Evolutionary conservation across 2,797 vertebrate genomes (phyloP).

Genomic region (Coregonus ussuriensis): DNA sequence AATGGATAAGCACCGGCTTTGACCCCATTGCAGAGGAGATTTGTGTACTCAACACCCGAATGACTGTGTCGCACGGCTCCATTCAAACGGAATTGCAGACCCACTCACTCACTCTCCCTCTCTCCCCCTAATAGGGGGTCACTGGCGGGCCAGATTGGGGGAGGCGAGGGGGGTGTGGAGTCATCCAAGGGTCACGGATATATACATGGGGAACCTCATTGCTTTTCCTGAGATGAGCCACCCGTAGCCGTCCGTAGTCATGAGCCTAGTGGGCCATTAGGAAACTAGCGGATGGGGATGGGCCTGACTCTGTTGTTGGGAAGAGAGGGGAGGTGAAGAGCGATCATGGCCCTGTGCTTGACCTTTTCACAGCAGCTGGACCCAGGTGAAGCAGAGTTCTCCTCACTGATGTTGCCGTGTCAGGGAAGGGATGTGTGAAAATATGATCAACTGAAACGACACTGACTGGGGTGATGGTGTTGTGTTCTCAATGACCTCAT

Average conservation of each 20-base stretch:
- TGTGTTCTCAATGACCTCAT: background rate
- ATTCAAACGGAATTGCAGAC: conserved; percentile 67
- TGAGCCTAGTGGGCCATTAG: conserved; percentile 63
- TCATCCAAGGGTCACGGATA: conserved; percentile 79
- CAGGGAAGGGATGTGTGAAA: conserved; percentile 71
- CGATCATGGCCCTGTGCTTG: conserved; percentile 67
- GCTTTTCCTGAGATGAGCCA: conserved; percentile 60
- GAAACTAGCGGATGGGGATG: conserved; percentile 49
- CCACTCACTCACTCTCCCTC: conserved; percentile 47
- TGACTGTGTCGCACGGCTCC: conserved; percentile 66
- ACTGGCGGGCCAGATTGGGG: conserved; percentile 76
- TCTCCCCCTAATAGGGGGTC: conserved; percentile 72
- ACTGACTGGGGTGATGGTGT: background rate
- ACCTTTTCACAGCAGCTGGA: conserved; percentile 75
- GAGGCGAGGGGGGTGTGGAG: conserved; percentile 69
- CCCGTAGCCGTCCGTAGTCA: conserved; percentile 63
- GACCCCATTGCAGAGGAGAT: conserved; percentile 70
- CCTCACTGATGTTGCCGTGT: conserved; percentile 52
- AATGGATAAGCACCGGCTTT: conserved; percentile 69
- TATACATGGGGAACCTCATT: conserved; percentile 78
- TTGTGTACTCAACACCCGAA: conserved; percentile 65
- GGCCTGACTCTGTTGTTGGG: conserved; percentile 43
- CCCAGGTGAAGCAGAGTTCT: conserved; percentile 73
- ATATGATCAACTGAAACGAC: conserved; percentile 14
- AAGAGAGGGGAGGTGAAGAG: conserved; percentile 64